Conservation (phyloP, 2,797 vertebrate genomes). For the Xiphorhynchus erythropygius region DNA sequence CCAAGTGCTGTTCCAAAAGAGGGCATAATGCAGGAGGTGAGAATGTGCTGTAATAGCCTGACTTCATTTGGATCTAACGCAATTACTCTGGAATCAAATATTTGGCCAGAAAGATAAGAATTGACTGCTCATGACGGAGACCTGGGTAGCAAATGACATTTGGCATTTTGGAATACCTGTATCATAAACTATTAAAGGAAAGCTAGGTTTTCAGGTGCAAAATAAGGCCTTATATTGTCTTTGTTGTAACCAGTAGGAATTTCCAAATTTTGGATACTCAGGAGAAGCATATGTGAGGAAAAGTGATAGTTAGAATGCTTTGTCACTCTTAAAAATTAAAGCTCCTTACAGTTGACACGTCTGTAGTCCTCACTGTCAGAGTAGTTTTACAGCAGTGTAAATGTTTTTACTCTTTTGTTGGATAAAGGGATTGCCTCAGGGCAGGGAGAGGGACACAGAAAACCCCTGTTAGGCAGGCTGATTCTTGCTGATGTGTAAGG, state of each 20-base stretch:
- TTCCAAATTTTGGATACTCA: background rate
- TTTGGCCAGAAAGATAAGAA: background rate
- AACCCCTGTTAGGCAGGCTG: background rate
- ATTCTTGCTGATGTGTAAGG: background rate
- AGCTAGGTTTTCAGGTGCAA: background rate
- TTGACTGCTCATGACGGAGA: fast-evolving
- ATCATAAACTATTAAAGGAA: background rate
- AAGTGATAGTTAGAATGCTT: background rate
- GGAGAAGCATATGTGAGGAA: background rate
- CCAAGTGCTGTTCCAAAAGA: background rate
- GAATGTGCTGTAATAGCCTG: background rate
- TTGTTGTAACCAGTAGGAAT: background rate
- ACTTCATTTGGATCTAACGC: background rate
- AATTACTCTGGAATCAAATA: background rate
- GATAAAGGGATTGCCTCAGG: background rate
- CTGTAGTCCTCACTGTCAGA: background rate
- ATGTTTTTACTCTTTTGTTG: background rate
- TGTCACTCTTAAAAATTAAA: background rate
- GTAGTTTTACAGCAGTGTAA: background rate
- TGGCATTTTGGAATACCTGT: background rate
- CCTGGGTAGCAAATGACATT: background rate
- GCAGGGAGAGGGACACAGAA: background rate
- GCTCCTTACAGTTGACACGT: background rate
- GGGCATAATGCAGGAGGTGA: background rate
- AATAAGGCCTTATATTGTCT: background rate